Evolutionary conservation across 2,888 invertebrate species (phyloP).

Genomic region (Geophilus truncorum): DNA sequence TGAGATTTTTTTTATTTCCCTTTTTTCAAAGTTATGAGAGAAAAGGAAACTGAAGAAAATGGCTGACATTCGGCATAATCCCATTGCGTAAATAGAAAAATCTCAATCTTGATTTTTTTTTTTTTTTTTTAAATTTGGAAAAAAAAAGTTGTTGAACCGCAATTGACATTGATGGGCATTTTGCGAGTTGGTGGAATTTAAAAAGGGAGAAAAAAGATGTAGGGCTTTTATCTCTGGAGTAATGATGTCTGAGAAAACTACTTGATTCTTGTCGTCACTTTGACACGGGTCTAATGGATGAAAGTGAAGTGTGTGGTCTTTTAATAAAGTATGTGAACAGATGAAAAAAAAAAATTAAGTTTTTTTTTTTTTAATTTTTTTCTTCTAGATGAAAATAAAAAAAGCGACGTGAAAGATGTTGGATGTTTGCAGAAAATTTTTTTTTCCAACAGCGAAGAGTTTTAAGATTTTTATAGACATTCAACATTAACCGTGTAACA

Average conservation of each 20-base stretch:
- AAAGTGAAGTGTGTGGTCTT: neutral
- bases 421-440: neutral
- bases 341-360: neutral
- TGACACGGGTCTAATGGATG: neutral
- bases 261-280: slow-evolving; percentile 12
- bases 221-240: slow-evolving; percentile 2
- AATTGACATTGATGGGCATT: neutral
- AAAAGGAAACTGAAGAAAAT: too few species aligned
- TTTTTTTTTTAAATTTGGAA: neutral
- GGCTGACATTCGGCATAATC: too few species aligned
- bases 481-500: neutral
- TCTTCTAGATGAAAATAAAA: neutral
- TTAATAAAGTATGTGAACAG: neutral
- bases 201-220: neutral
- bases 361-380: neutral
- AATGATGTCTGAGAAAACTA: neutral
- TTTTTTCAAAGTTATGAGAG: neutral
- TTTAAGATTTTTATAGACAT: too few species aligned
- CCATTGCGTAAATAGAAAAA: too few species aligned
- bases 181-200: neutral
- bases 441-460: neutral
- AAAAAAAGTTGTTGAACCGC: neutral
- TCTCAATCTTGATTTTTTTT: too few species aligned
- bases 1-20: neutral
- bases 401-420: neutral